These are phyloP conservation scores for Drosophila neutralis DNA, from an alignment of 2,888 invertebrate genomes.

Conservation along the genomic window DNA sequence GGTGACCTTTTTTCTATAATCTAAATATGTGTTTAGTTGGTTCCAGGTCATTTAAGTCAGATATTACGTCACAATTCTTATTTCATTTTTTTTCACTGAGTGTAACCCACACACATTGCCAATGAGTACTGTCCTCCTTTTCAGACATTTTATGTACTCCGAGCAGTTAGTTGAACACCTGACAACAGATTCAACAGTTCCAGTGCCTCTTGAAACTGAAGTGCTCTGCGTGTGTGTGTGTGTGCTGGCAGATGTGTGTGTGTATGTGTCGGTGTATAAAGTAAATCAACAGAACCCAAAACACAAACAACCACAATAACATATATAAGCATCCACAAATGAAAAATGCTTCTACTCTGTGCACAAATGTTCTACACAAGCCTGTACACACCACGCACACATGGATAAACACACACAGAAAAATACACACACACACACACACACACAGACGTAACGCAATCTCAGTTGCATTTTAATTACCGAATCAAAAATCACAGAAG, in stretches of 20 bases:
- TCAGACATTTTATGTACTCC: constrained; percentile 8
- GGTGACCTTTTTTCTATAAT: neutral
- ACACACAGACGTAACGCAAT: constrained; percentile 53
- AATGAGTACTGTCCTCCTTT: constrained; percentile 2
- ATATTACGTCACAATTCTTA: neutral
- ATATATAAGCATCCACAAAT: constrained; percentile 48
- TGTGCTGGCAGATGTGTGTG: constrained; percentile 3
- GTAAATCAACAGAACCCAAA: constrained; percentile 59
- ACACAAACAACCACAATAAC: constrained; percentile 60
- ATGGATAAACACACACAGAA: constrained; percentile 15
- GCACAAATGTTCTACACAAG: constrained; percentile 40
- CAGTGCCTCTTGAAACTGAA: constrained; percentile 15
- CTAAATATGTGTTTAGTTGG: neutral
- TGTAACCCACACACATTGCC: constrained; percentile 7
- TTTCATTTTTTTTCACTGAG: neutral
- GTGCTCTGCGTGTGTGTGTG: constrained; percentile 4
- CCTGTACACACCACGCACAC: constrained; percentile 16
- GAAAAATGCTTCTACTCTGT: constrained; percentile 47
- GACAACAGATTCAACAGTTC: constrained; percentile 57
- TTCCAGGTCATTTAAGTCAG: neutral
- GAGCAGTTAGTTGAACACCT: constrained; percentile 59
- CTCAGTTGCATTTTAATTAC: constrained; percentile 84
- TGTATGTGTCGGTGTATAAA: constrained; percentile 21
- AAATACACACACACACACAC: constrained; percentile 21
- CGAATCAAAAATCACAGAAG: constrained; percentile 82